A percentile compares a stretch with the other conserved stretches of the same genome.
phyloP scores from a whole-genome alignment of 2,888 invertebrate genomes.

The Octodonta nipae region DNA sequence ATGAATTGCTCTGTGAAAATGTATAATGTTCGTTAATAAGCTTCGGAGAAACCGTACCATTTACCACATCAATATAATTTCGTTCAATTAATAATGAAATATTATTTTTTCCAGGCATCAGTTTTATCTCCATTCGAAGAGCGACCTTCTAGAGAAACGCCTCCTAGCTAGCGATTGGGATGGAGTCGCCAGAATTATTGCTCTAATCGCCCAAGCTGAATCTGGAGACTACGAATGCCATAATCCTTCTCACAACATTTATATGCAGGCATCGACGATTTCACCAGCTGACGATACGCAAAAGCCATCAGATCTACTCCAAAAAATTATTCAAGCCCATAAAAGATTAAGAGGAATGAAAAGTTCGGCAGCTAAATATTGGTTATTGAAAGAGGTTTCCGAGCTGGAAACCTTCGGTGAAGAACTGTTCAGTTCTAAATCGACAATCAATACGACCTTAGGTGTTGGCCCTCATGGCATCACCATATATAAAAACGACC shows the following conservation, averaged over 20 bases:
- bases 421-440: constrained; percentile 64
- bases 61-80: too few relatives aligned
- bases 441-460: constrained; percentile 38
- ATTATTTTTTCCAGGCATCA: constrained; percentile 45
- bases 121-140: constrained; percentile 72
- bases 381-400: constrained; percentile 67
- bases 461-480: constrained; percentile 78
- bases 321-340: constrained; percentile 50
- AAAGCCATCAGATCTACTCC: constrained; percentile 49
- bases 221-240: constrained; percentile 54
- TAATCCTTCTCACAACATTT: constrained; percentile 45
- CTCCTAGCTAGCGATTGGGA: constrained; percentile 57
- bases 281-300: constrained; percentile 42
- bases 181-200: constrained; percentile 56
- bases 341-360: constrained; percentile 46
- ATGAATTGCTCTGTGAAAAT: too few relatives aligned
- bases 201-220: constrained; percentile 66
- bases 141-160: constrained; percentile 61
- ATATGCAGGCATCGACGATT: constrained; percentile 50
- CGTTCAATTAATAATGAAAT: not conserved
- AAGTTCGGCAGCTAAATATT: constrained; percentile 68
- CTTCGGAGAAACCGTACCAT: too few relatives aligned
- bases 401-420: constrained; percentile 70
- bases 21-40: too few relatives aligned
- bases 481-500: constrained; percentile 50